These are phyloP conservation scores for Scaptomyza hsui DNA, from an alignment of 1,140 invertebrate genomes.

Conservation along the genomic window DNA sequence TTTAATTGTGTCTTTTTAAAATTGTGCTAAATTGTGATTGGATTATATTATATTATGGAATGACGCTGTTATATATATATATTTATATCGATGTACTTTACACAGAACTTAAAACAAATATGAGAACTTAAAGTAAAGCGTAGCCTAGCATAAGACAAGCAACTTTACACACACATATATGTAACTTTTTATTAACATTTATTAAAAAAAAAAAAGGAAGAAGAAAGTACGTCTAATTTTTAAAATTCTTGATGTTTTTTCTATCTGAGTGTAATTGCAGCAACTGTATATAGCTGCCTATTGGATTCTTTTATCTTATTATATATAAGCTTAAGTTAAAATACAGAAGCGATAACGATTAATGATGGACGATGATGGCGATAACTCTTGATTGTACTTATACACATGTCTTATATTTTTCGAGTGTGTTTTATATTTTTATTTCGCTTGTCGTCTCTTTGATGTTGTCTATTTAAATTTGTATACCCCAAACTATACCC, in stretches of 20 bases:
- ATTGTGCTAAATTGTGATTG: slow-evolving; percentile 63
- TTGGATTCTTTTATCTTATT: background rate
- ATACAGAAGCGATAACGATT: slow-evolving; percentile 7
- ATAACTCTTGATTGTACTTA: background rate
- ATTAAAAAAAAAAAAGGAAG: background rate
- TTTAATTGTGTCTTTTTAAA: slow-evolving; percentile 6
- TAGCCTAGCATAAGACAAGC: slow-evolving; percentile 20
- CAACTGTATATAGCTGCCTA: background rate
- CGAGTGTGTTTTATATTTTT: background rate
- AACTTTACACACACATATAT: background rate
- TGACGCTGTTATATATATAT: slow-evolving; percentile 32
- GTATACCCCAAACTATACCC: background rate
- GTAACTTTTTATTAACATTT: slow-evolving; percentile 9
- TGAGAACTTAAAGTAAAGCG: slow-evolving; percentile 7
- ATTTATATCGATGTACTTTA: slow-evolving; percentile 58
- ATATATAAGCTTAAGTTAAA: background rate
- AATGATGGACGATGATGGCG: slow-evolving; percentile 1
- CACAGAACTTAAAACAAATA: slow-evolving; percentile 18
- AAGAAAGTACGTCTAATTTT: background rate
- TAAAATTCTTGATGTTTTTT: slow-evolving; percentile 7
- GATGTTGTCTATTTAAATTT: slow-evolving; percentile 9
- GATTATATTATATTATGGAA: slow-evolving; percentile 47
- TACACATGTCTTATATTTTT: slow-evolving; percentile 1
- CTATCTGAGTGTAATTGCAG: background rate
- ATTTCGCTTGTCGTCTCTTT: slow-evolving; percentile 8